These are phyloP conservation scores for Atta colombica DNA, from an alignment of 1,140 invertebrate genomes.

Conservation along the genomic window DNA sequence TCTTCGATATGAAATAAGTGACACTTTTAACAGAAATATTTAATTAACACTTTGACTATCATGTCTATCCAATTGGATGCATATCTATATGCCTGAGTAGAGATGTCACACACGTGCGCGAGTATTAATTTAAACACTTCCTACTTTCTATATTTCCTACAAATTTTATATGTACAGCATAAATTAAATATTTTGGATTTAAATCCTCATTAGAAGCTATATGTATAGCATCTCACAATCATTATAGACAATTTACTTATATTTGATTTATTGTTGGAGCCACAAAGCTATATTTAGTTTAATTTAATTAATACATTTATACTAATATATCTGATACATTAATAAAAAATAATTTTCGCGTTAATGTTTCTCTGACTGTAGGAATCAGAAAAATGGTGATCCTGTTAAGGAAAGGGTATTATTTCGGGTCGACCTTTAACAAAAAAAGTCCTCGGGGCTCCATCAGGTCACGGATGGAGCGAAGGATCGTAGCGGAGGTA, in stretches of 20 bases:
- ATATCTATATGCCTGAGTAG: no score
- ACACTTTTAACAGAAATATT: background rate
- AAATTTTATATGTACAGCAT: no score
- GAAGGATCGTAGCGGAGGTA: conserved; percentile 56
- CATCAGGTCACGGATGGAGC: conserved; percentile 66
- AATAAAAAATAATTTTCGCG: background rate
- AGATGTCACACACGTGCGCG: no score
- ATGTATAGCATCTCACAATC: no score
- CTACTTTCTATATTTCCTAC: no score
- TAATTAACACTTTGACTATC: no score
- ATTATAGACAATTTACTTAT: no score
- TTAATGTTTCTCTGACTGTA: background rate
- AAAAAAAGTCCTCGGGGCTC: conserved; percentile 19
- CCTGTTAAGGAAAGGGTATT: conserved; percentile 70
- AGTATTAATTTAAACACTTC: no score
- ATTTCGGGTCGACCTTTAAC: conserved; percentile 57
- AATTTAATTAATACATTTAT: background rate
- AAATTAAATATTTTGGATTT: no score
- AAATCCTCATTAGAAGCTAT: no score
- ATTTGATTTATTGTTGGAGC: no score
- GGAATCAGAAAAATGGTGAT: conserved; percentile 20
- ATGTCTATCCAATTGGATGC: background rate
- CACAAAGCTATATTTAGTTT: background rate
- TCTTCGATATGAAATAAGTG: background rate
- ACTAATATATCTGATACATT: background rate